Percentiles rank a stretch among this genome's conserved stretches.
Conservation (phyloP, 2,888 invertebrate species). For the Philereme transversata region DNA sequence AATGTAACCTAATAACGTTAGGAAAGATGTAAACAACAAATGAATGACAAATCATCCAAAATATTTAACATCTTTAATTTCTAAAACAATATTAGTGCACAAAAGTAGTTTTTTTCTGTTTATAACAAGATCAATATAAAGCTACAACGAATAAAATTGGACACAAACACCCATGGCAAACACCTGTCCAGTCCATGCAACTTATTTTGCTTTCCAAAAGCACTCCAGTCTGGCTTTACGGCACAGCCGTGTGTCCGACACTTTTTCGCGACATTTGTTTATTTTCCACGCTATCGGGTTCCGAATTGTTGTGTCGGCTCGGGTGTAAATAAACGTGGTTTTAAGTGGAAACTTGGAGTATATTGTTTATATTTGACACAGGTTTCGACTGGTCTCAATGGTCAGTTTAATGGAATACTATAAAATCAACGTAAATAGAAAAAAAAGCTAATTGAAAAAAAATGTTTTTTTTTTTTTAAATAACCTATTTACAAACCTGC, state of each 20-base stretch:
- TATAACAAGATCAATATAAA: neutral
- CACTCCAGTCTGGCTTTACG: slow-evolving; percentile 25
- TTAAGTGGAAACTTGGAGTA: slow-evolving; percentile 23
- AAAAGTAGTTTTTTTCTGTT: neutral
- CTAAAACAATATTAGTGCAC: neutral
- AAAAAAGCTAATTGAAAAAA: too few relatives aligned
- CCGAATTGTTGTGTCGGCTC: slow-evolving; percentile 49
- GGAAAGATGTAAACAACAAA: too few relatives aligned
- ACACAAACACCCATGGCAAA: slow-evolving; percentile 15
- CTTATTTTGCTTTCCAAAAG: slow-evolving; percentile 27
- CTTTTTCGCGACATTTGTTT: slow-evolving; percentile 54
- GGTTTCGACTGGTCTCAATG: slow-evolving; percentile 7
- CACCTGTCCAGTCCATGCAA: slow-evolving; percentile 27
- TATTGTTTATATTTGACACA: slow-evolving; percentile 21
- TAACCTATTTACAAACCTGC: too few relatives aligned
- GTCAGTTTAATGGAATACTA: neutral
- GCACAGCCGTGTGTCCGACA: slow-evolving; percentile 44
- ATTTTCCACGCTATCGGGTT: slow-evolving; percentile 49
- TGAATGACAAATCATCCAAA: too few relatives aligned
- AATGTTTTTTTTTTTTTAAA: too few relatives aligned
- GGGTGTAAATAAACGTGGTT: slow-evolving; percentile 50
- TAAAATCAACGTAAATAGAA: too few relatives aligned
- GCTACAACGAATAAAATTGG: slow-evolving; percentile 4
- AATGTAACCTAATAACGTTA: too few relatives aligned
- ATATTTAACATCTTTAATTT: too few relatives aligned